Conservation (phyloP, 2,888 invertebrate genomes). For the Polia nebulosa region DNA sequence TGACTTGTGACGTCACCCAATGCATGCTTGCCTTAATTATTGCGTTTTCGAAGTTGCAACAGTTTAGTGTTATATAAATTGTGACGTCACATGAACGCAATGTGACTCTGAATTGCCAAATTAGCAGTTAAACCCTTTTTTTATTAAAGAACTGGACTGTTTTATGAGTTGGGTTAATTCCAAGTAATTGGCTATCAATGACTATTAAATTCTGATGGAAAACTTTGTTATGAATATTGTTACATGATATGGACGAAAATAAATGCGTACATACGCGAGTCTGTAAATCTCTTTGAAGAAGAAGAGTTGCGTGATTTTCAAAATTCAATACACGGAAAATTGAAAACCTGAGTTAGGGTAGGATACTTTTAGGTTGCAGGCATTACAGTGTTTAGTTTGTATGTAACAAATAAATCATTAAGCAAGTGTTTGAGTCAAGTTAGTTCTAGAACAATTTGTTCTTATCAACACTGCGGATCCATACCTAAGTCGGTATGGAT, state of each 20-base stretch:
- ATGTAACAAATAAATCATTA: conserved; percentile 18
- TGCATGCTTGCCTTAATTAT: conserved; percentile 38
- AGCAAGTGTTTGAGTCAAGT: conserved; percentile 14
- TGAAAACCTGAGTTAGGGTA: not conserved
- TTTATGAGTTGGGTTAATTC: conserved; percentile 4
- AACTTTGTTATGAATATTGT: not conserved
- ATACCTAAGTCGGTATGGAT: conserved; percentile 5
- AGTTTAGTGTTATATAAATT: conserved; percentile 36
- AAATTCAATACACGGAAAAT: not conserved
- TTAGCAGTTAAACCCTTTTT: conserved; percentile 16
- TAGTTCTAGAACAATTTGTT: conserved; percentile 27
- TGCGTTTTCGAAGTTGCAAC: conserved; percentile 52
- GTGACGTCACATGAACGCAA: conserved; percentile 27
- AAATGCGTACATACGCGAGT: not conserved
- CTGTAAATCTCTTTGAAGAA: no score
- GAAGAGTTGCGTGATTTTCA: not conserved
- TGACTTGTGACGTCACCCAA: conserved; percentile 41
- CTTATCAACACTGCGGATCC: conserved; percentile 12
- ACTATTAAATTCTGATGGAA: not conserved
- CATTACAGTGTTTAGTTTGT: not conserved
- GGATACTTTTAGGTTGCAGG: not conserved
- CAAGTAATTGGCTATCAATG: not conserved
- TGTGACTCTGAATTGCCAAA: conserved; percentile 3
- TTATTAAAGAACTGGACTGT: not conserved
- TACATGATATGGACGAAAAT: not conserved